Conservation (phyloP, 92 coral and sea anemone genomes). For the Zoanthus solanderi region DNA sequence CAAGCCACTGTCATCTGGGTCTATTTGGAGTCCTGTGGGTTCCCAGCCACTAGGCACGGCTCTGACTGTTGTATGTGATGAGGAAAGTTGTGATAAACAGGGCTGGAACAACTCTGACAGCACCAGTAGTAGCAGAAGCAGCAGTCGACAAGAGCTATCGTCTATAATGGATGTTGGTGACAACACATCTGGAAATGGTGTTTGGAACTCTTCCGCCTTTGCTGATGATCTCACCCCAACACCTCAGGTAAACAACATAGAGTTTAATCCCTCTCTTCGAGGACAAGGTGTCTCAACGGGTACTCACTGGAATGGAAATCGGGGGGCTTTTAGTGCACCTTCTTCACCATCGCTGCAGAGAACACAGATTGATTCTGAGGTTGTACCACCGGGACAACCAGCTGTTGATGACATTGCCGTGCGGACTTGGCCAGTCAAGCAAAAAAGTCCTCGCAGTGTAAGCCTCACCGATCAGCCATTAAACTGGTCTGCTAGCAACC, state of each 20-base stretch:
- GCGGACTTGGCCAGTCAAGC: slow-evolving; percentile 88
- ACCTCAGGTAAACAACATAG: slow-evolving; percentile 72
- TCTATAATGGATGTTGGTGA: slow-evolving; percentile 92
- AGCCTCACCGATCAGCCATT: slow-evolving; percentile 84
- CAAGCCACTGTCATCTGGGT: slow-evolving; percentile 80
- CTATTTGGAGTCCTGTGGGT: slow-evolving; percentile 91
- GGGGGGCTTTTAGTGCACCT: slow-evolving; percentile 98
- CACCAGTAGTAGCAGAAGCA: slow-evolving; percentile 96
- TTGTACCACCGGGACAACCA: slow-evolving; percentile 79
- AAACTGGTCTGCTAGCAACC: slow-evolving; percentile 75
- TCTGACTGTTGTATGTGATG: slow-evolving; percentile 87
- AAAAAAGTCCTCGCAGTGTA: slow-evolving; percentile 87
- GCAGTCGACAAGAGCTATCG: slow-evolving; percentile 96
- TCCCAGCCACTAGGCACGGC: slow-evolving; percentile 64
- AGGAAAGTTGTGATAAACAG: slow-evolving; percentile 82
- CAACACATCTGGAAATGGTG: slow-evolving; percentile 56
- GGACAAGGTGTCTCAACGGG: slow-evolving; percentile 70
- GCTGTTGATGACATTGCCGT: slow-evolving; percentile 94
- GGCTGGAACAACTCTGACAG: slow-evolving; percentile 99
- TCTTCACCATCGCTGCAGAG: slow-evolving; percentile 97
- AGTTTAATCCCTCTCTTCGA: slow-evolving; percentile 77
- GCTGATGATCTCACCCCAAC: slow-evolving; percentile 89
- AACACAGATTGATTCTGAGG: slow-evolving; percentile 83
- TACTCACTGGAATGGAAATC: slow-evolving; percentile 82
- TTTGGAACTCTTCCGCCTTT: slow-evolving; percentile 86